Evolutionary conservation across 2,888 invertebrate species (phyloP).

Genomic region (Drosophila crucigera): DNA sequence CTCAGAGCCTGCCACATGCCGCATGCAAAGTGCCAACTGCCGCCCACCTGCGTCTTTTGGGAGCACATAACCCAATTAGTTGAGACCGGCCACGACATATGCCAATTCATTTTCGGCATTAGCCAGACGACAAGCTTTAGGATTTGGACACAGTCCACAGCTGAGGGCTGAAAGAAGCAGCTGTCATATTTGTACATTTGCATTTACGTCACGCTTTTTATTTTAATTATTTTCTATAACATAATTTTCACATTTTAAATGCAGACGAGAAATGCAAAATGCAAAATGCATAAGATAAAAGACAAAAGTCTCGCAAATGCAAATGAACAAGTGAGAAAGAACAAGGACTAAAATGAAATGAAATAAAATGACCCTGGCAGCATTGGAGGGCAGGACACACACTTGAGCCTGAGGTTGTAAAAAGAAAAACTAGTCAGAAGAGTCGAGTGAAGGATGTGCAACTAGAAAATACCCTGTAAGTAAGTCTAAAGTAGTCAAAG

Average conservation of each 20-base stretch:
- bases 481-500: not conserved
- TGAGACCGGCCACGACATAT: conserved; percentile 59
- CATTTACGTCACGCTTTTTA: conserved; percentile 67
- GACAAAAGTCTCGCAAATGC: conserved; percentile 64
- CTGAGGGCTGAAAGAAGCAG: not conserved
- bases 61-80: conserved; percentile 72
- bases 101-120: conserved; percentile 63
- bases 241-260: conserved; percentile 51
- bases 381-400: conserved; percentile 63
- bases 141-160: conserved; percentile 26
- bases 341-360: conserved; percentile 11
- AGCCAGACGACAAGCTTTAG: conserved; percentile 16
- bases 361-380: conserved; percentile 65
- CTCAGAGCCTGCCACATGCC: conserved; percentile 14
- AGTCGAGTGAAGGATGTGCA: not conserved
- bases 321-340: conserved; percentile 67
- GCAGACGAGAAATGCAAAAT: conserved; percentile 43
- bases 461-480: conserved; percentile 11
- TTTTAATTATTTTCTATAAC: conserved; percentile 58
- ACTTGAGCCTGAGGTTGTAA: conserved; percentile 59
- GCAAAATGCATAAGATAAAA: conserved; percentile 46
- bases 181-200: conserved; percentile 29
- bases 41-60: conserved; percentile 52
- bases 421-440: not conserved
- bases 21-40: conserved; percentile 7